These are phyloP conservation scores for Adelphocoris suturalis DNA, from an alignment of 2,888 invertebrate species.

Conservation along the genomic window DNA sequence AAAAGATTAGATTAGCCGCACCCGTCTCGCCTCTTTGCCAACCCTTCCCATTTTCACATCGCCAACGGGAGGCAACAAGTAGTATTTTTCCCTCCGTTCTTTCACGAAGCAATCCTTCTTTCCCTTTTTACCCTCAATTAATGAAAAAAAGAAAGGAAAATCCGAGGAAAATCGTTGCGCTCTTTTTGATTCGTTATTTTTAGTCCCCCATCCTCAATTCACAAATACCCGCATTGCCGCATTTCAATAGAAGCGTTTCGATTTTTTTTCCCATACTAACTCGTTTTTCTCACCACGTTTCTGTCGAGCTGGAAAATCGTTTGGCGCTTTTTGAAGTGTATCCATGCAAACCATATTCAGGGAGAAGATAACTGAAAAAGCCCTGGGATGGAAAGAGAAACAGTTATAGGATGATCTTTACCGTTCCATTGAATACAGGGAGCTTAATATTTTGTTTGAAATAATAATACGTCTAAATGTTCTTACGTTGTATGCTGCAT, in stretches of 20 bases:
- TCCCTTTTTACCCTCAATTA: conserved; percentile 3
- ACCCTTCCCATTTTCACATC: conserved; percentile 6
- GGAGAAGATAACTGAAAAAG: not conserved
- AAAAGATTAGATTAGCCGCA: conserved; percentile 57
- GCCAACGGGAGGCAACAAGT: conserved; percentile 50
- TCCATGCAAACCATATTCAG: not conserved
- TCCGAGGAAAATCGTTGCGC: not conserved
- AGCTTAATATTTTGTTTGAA: no score
- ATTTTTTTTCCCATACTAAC: not conserved
- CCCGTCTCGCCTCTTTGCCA: conserved; percentile 13
- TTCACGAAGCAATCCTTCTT: not conserved
- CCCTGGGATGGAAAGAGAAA: not conserved
- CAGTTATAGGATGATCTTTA: no score
- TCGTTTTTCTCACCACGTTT: not conserved
- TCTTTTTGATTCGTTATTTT: conserved; percentile 17
- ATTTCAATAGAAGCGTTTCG: not conserved
- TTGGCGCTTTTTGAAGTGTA: not conserved
- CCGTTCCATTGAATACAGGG: no score
- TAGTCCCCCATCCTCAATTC: not conserved
- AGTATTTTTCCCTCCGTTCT: conserved; percentile 35
- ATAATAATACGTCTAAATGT: no score
- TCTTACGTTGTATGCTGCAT: no score
- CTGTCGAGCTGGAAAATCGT: conserved; percentile 23
- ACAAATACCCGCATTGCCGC: conserved; percentile 17
- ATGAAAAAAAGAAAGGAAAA: conserved; percentile 4